Evolutionary conservation across 2,888 invertebrate genomes (phyloP), one percentile per base, ranked within the genome.

Genomic region (Dastarcus helophoroides): DNA sequence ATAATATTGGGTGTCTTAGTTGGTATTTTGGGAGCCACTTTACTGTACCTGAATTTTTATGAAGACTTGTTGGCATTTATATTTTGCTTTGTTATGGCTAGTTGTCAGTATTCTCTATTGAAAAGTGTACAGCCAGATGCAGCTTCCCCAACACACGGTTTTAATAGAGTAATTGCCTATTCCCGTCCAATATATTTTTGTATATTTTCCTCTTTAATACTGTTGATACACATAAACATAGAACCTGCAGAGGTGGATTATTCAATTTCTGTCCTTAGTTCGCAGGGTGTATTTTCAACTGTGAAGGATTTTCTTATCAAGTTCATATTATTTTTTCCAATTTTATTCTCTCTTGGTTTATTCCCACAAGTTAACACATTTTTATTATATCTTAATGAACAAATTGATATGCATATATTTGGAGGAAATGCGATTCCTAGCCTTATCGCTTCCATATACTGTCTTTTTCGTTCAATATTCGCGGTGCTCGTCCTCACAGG

Each of bases 51-150:
- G 25, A 80, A 82, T 27, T 84, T 91, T 58, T 97, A 90, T 64
- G 77, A 78, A 47, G 97, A 98, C 58, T 73, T 95, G 31, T 83
- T 81, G 49, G 86, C 94, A 9, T 88, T 97, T 58, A 69, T 93
- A 53, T 91, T 98, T 61, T 95, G 95, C 64, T 85, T 94, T 47
- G 88, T 95, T n/a, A 90, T 95, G 48, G 97, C 97, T 1, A 84
- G 93, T 9, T 91, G 94, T 51, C 98, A 98, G 61, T 99, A 97
- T 62, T 94, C 93, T 0, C 65, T 97, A 42, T 64, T 95, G 40
- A 97, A 95, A 65, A 94, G 94, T 44, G 98, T 98, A 2, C 98
- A 98, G 54, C 98, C 98, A 0, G 98, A 98, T 62, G 93, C 97
- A 0, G 86, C 97, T 0, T 97, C 97, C 2, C 97, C 98, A 0